Evolutionary conservation across 2,797 vertebrate species (phyloP).

Genomic region (Siniperca obscura): DNA sequence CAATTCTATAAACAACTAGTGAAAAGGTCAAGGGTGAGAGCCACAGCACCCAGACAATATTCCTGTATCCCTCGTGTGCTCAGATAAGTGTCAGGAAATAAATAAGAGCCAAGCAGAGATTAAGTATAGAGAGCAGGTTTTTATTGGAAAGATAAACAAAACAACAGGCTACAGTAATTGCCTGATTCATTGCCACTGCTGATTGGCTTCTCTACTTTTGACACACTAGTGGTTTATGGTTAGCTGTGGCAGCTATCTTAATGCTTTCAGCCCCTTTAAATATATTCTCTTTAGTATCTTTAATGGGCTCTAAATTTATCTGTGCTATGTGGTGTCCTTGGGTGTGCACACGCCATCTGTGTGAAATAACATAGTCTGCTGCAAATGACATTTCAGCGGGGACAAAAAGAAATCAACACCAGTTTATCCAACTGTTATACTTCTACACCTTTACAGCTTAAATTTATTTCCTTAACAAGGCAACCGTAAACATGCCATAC

Average conservation of each 20-base stretch:
- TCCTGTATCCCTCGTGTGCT: not conserved
- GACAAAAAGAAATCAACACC: slow-evolving; percentile 19
- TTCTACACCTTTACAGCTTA: slow-evolving; percentile 19
- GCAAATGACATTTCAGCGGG: slow-evolving; percentile 27
- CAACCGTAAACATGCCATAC: slow-evolving; percentile 9
- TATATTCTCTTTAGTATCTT: slow-evolving; percentile 41
- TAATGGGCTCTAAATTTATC: slow-evolving; percentile 46
- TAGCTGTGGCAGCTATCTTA: slow-evolving; percentile 8
- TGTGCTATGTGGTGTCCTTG: slow-evolving; percentile 28
- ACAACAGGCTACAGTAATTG: slow-evolving; percentile 28
- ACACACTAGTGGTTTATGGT: slow-evolving; percentile 7
- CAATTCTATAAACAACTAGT: not conserved
- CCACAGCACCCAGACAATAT: not conserved
- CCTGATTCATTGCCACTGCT: slow-evolving; percentile 24
- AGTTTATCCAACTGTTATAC: slow-evolving; percentile 26
- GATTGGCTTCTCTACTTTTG: slow-evolving; percentile 22
- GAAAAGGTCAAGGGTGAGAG: slow-evolving; percentile 4
- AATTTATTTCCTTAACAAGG: slow-evolving; percentile 40
- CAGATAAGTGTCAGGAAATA: not conserved
- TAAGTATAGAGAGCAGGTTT: slow-evolving; percentile 20
- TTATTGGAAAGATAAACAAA: slow-evolving; percentile 28
- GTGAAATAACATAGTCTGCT: slow-evolving; percentile 37
- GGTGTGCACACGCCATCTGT: slow-evolving; percentile 46
- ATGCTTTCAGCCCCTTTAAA: slow-evolving; percentile 22
- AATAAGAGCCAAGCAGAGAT: slow-evolving; percentile 14